Evolutionary conservation across 2,888 invertebrate species (phyloP).

Genomic region (Acleris holmiana): DNA sequence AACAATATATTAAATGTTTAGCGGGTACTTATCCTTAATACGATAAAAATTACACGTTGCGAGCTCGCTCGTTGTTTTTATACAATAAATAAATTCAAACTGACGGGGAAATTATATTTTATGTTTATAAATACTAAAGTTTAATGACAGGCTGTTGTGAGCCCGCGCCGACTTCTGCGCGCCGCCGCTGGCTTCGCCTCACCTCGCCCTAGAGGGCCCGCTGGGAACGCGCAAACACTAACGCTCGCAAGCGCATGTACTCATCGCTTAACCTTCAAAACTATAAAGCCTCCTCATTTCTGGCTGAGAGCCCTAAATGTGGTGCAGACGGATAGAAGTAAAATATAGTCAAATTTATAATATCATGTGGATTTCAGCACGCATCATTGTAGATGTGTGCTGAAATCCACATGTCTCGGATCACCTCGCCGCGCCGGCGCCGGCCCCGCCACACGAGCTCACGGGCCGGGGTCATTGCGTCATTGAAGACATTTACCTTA

Average conservation of each 20-base stretch:
- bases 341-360: no score
- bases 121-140: constrained; percentile 70
- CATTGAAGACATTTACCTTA: constrained; percentile 33
- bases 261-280: no score
- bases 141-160: constrained; percentile 55
- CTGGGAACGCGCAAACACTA: not conserved
- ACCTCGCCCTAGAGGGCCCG: constrained; percentile 26
- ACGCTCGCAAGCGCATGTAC: no score
- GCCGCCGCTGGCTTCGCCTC: constrained; percentile 8
- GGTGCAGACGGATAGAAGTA: no score
- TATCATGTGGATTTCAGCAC: no score
- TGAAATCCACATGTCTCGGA: no score
- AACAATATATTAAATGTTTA: constrained; percentile 56
- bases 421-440: no score
- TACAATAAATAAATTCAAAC: constrained; percentile 62
- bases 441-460: no score
- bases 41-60: constrained; percentile 63
- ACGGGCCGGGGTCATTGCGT: not conserved
- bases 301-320: no score
- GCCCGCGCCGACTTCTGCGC: not conserved
- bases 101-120: constrained; percentile 67
- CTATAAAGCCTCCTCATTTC: no score
- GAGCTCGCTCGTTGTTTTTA: constrained; percentile 46
- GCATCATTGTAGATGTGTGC: no score
- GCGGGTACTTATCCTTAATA: constrained; percentile 54